phyloP scores from a whole-genome alignment of 2,797 vertebrate genomes.

The Malurus splendens region DNA sequence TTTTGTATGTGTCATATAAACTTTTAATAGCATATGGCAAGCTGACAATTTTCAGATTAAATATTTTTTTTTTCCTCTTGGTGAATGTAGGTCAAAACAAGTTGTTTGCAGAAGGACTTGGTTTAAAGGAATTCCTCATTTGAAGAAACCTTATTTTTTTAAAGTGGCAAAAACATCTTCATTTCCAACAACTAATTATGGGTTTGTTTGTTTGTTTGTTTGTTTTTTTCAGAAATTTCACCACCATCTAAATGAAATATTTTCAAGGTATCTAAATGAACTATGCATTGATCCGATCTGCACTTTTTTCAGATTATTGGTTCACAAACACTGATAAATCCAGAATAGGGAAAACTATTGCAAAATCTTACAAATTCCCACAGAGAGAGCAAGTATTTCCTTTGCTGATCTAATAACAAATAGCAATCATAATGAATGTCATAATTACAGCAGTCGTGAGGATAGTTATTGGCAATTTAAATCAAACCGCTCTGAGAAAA shows the following conservation, averaged over 20 bases:
- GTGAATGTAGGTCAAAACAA: conserved; percentile 26
- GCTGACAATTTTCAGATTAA: neutral
- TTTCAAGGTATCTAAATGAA: neutral
- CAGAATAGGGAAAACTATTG: neutral
- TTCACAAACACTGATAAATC: neutral
- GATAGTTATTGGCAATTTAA: conserved; percentile 38
- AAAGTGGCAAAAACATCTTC: neutral
- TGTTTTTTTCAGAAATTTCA: neutral
- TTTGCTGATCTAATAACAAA: conserved; percentile 15
- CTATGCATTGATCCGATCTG: neutral
- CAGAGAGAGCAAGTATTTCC: neutral
- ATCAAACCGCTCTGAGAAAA: conserved; percentile 35
- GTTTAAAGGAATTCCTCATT: neutral
- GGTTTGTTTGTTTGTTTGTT: no score
- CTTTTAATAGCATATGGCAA: conserved; percentile 11
- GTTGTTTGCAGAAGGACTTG: neutral
- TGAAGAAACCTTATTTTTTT: neutral
- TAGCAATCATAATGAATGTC: conserved; percentile 5
- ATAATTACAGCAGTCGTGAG: neutral
- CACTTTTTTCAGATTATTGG: neutral
- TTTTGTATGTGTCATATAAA: neutral
- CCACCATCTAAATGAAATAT: neutral
- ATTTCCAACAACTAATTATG: neutral
- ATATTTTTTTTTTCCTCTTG: neutral
- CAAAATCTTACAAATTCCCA: neutral